Evolutionary conservation across 2,888 invertebrate genomes (phyloP).

Genomic region (Trypoxylon attenuatum): DNA sequence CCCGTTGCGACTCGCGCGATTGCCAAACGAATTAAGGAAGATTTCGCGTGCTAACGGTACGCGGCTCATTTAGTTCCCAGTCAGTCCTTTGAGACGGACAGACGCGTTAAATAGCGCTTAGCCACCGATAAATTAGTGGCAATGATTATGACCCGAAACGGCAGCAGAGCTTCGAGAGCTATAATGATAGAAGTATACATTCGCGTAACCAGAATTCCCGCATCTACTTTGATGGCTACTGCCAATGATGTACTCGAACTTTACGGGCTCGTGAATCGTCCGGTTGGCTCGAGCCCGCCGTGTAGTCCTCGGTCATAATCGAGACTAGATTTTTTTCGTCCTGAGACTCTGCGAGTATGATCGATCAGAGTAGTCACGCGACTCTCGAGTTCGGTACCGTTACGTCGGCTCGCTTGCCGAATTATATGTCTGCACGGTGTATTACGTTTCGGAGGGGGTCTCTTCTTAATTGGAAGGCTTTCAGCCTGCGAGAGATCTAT

Average conservation of each 20-base stretch:
- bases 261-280: too few relatives aligned
- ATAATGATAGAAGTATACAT: too few relatives aligned
- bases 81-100: background rate
- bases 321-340: too few relatives aligned
- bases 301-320: background rate
- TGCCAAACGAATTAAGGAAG: slow-evolving; percentile 2
- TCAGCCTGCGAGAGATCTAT: too few relatives aligned
- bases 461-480: too few relatives aligned
- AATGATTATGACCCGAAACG: background rate
- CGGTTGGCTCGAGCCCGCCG: background rate
- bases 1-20: background rate
- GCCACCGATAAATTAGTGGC: background rate
- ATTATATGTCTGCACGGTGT: too few relatives aligned
- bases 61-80: background rate
- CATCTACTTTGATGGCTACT: background rate
- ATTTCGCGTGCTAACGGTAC: slow-evolving; percentile 8
- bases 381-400: too few relatives aligned
- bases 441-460: too few relatives aligned
- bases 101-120: background rate
- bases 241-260: too few relatives aligned
- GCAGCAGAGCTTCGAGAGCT: background rate
- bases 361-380: background rate
- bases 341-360: too few relatives aligned
- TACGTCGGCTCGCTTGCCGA: too few relatives aligned
- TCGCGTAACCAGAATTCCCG: too few relatives aligned